A percentile compares a stretch with the other conserved stretches of the same genome.
These are phyloP conservation scores for Apodemus sylvaticus DNA, from an alignment of 2,113 vertebrate species.

Conservation along the genomic window DNA sequence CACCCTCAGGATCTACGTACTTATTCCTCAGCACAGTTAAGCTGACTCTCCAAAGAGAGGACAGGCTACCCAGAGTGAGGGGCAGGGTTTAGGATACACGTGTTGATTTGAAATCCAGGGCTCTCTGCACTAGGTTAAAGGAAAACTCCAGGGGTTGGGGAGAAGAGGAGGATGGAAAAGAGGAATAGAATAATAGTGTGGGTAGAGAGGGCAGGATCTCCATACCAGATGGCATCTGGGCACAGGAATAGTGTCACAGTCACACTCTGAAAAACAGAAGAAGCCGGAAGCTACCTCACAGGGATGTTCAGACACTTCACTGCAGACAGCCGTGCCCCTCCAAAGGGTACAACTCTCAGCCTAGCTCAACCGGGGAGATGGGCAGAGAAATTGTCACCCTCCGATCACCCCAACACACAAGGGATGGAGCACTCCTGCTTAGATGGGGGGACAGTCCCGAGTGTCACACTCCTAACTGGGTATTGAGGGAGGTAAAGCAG, in stretches of 20 bases:
- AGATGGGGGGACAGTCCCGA: too few species aligned
- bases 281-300: constrained; percentile 5
- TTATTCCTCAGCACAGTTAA: neutral
- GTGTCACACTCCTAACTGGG: neutral
- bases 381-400: neutral
- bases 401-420: neutral
- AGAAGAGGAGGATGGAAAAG: neutral
- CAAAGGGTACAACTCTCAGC: neutral
- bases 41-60: neutral
- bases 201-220: neutral
- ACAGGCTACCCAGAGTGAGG: neutral
- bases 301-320: neutral
- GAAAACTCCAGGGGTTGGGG: neutral
- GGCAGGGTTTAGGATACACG: neutral
- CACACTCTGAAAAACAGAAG: constrained; percentile 91
- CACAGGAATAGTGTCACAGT: constrained; percentile 90
- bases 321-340: neutral
- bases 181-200: neutral
- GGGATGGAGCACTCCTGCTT: neutral
- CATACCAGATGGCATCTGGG: constrained; percentile 94
- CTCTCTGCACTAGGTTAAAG: neutral
- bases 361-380: neutral
- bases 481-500: neutral
- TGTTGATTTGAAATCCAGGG: too few species aligned
- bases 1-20: too few species aligned